Evolutionary conservation across 2,888 invertebrate species (phyloP).

Genomic region (Eupelmus urozonus): DNA sequence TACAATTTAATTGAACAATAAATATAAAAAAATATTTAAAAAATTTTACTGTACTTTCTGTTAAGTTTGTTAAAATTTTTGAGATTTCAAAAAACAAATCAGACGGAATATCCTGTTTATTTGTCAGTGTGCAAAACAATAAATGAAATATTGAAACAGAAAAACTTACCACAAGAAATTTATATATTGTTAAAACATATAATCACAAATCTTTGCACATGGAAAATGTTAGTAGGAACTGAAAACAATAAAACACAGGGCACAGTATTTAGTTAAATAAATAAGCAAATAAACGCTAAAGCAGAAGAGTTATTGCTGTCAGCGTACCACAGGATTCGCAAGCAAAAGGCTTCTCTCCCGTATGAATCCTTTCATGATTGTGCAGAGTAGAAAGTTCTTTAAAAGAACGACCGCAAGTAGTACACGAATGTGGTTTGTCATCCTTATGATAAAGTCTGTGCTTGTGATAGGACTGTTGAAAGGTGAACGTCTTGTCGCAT

Average conservation of each 20-base stretch:
- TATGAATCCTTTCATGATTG: conserved; percentile 90
- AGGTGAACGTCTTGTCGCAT: conserved; percentile 91
- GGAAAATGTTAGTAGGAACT: conserved; percentile 64
- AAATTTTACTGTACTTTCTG: too few relatives aligned
- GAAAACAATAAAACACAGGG: neutral
- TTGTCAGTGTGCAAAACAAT: too few relatives aligned
- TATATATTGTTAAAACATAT: neutral
- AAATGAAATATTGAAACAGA: neutral
- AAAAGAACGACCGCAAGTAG: conserved; percentile 88
- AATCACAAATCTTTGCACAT: conserved; percentile 23
- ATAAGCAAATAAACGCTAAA: neutral
- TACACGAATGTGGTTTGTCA: conserved; percentile 85
- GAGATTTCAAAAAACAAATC: too few relatives aligned
- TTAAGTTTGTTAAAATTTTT: too few relatives aligned
- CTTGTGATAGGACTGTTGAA: conserved; percentile 94
- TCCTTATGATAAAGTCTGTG: conserved; percentile 92
- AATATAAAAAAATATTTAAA: too few relatives aligned
- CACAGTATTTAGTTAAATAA: conserved; percentile 19
- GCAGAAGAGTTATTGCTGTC: conserved; percentile 3
- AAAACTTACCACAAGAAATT: conserved; percentile 7
- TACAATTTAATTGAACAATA: too few relatives aligned
- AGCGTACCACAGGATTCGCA: conserved; percentile 90
- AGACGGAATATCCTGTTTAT: too few relatives aligned
- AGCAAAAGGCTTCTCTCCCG: conserved; percentile 91
- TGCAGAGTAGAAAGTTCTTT: conserved; percentile 92